Conservation (phyloP, 2,888 invertebrate genomes). For the Melitaea athalia region DNA sequence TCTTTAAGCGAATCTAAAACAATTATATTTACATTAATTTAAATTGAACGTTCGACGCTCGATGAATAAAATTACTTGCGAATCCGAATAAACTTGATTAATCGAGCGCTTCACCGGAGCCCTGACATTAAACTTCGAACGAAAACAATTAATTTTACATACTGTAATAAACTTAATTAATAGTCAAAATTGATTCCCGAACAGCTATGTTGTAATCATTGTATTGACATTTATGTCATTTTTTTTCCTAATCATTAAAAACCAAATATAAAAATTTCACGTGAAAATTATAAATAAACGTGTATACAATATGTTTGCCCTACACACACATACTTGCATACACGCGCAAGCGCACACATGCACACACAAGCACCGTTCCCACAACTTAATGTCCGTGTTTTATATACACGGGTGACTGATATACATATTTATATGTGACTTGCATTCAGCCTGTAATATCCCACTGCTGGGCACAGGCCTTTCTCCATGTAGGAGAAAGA, state of each 20-base stretch:
- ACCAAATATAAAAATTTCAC: too few relatives aligned
- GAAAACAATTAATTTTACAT: conserved; percentile 6
- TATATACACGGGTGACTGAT: too few relatives aligned
- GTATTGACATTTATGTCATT: neutral
- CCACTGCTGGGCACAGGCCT: too few relatives aligned
- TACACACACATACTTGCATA: too few relatives aligned
- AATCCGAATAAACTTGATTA: neutral
- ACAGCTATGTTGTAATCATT: neutral
- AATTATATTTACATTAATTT: conserved; percentile 1
- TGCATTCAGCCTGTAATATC: too few relatives aligned
- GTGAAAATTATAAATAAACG: too few relatives aligned
- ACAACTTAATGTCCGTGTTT: too few relatives aligned
- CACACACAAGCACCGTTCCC: too few relatives aligned
- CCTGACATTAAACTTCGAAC: conserved; percentile 2
- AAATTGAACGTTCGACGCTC: neutral
- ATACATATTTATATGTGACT: too few relatives aligned
- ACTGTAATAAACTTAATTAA: neutral
- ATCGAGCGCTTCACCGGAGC: neutral
- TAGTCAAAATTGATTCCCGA: neutral
- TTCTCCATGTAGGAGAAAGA: too few relatives aligned
- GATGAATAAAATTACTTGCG: neutral
- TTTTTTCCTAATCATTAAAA: neutral
- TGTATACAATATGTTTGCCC: too few relatives aligned
- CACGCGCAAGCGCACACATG: too few relatives aligned
- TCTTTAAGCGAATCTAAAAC: neutral